Evolutionary conservation across 2,113 vertebrate genomes (phyloP).

Genomic region (Hylia prasina): DNA sequence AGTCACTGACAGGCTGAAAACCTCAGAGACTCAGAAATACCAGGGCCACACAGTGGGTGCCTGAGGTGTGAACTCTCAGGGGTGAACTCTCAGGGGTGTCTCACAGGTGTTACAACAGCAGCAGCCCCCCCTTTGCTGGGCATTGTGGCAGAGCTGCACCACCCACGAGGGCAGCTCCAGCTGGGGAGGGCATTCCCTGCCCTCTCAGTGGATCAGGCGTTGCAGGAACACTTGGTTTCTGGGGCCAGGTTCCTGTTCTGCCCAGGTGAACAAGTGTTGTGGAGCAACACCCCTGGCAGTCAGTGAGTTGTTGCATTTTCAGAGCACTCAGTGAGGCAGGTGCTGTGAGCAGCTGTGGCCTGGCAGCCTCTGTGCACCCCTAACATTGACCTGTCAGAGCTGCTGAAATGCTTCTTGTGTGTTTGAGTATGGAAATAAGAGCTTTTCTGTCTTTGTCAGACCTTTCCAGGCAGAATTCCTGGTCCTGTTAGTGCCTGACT

Average conservation of each 20-base stretch:
- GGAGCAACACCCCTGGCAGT: fast-evolving
- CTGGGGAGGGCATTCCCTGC: not conserved
- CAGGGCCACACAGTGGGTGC: too few species aligned
- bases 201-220: fast-evolving
- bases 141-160: not conserved
- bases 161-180: fast-evolving
- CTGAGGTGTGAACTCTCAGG: not conserved
- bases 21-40: too few species aligned
- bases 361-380: not conserved
- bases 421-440: fast-evolving
- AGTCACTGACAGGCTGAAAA: too few species aligned
- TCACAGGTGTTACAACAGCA: not conserved
- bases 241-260: not conserved
- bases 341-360: not conserved
- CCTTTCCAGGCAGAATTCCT: not conserved
- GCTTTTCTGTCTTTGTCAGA: not conserved
- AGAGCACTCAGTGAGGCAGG: fast-evolving
- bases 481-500: not conserved
- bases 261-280: fast-evolving
- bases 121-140: not conserved
- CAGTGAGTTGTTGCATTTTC: fast-evolving
- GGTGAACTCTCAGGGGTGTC: not conserved
- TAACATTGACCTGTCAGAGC: fast-evolving
- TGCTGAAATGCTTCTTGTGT: fast-evolving
- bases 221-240: fast-evolving